Conservation (phyloP, 2,888 invertebrate species). For the Stenoptilia bipunctidactyla region DNA sequence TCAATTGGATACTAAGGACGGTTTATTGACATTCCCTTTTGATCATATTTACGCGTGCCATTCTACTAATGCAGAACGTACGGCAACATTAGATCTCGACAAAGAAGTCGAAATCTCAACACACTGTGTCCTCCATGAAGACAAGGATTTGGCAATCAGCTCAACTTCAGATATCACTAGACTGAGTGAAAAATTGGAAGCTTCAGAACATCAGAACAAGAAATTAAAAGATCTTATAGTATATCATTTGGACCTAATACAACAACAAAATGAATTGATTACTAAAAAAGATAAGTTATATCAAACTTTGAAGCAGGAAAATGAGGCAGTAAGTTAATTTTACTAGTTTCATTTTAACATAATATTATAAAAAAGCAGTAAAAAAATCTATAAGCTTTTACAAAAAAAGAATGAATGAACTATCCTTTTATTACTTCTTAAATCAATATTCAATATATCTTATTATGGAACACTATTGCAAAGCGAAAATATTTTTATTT, state of each 20-base stretch:
- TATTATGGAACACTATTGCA: background rate
- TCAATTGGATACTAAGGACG: conserved; percentile 60
- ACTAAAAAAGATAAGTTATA: conserved; percentile 84
- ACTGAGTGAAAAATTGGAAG: conserved; percentile 44
- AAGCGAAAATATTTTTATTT: no score
- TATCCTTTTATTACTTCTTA: background rate
- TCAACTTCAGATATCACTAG: conserved; percentile 25
- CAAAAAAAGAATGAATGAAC: no score
- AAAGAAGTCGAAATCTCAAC: conserved; percentile 50
- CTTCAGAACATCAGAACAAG: conserved; percentile 70
- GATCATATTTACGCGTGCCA: conserved; percentile 82
- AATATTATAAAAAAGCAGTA: no score
- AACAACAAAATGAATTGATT: conserved; percentile 89
- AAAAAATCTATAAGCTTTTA: no score
- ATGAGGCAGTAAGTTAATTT: conserved; percentile 76
- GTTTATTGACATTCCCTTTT: conserved; percentile 74
- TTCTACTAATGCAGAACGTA: conserved; percentile 43
- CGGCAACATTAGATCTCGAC: conserved; percentile 37
- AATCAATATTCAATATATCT: background rate
- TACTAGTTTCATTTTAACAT: background rate
- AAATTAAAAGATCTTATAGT: conserved; percentile 83
- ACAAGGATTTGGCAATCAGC: conserved; percentile 25
- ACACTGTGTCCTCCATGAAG: conserved; percentile 35
- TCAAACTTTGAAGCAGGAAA: conserved; percentile 79
- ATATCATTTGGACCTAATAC: conserved; percentile 88